Evolutionary conservation across 2,888 invertebrate genomes (phyloP).

Genomic region (Zhuqinia jingwanae): DNA sequence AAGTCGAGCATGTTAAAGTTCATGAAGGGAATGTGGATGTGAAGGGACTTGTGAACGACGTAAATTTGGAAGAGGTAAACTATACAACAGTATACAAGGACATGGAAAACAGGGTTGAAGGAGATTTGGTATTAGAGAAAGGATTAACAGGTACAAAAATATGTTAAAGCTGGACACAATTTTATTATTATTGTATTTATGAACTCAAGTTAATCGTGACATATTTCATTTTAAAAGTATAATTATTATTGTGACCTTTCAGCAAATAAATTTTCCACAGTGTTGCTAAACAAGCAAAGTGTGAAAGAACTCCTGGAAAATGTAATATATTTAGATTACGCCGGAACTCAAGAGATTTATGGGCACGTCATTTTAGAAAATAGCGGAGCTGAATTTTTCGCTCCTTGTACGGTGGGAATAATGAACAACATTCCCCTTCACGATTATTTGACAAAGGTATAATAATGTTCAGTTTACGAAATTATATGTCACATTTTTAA

Average conservation of each 20-base stretch:
- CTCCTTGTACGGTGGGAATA: not conserved
- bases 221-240: not conserved
- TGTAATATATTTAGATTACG: slow-evolving; percentile 38
- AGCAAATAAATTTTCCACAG: slow-evolving; percentile 21
- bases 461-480: too few species aligned
- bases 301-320: slow-evolving; percentile 50
- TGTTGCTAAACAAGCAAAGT: not conserved
- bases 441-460: slow-evolving; percentile 66
- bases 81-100: slow-evolving; percentile 68
- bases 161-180: not conserved
- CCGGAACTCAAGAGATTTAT: slow-evolving; percentile 44
- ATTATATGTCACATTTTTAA: too few species aligned
- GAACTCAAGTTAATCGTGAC: too few species aligned
- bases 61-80: slow-evolving; percentile 44
- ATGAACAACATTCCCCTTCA: slow-evolving; percentile 70
- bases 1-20: not conserved
- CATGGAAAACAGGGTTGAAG: slow-evolving; percentile 53
- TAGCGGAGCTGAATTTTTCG: slow-evolving; percentile 34
- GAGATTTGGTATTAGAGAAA: slow-evolving; percentile 52
- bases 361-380: slow-evolving; percentile 48
- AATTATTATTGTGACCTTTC: not conserved
- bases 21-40: slow-evolving; percentile 50
- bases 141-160: slow-evolving; percentile 48
- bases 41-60: slow-evolving; percentile 47
- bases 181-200: too few species aligned